Conservation (phyloP, 1,140 invertebrate genomes). For the Bradynema listronoti region DNA sequence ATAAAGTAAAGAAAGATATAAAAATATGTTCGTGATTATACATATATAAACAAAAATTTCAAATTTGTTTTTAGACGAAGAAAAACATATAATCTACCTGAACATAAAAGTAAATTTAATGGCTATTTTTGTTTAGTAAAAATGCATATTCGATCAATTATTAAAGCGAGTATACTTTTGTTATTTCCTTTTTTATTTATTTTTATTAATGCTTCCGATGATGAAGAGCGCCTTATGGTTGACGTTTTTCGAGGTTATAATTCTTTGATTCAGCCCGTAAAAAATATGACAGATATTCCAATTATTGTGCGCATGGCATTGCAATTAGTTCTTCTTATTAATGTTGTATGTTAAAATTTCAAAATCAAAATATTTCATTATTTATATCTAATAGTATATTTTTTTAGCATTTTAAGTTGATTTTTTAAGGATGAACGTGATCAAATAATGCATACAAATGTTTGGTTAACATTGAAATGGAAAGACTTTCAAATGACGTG, state of each 20-base stretch:
- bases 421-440: constrained; percentile 67
- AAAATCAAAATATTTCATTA: background rate
- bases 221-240: constrained; percentile 51
- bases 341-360: constrained; percentile 66
- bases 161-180: too few species aligned
- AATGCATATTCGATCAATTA: too few species aligned
- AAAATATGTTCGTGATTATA: too few species aligned
- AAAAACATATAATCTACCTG: too few species aligned
- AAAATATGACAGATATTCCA: constrained; percentile 77
- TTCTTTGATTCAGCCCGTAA: constrained; percentile 92
- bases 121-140: too few species aligned
- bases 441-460: constrained; percentile 58
- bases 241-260: constrained; percentile 80
- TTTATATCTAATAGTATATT: background rate
- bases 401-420: background rate
- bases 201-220: constrained; percentile 36
- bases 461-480: constrained; percentile 68
- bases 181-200: too few species aligned
- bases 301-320: constrained; percentile 89
- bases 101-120: too few species aligned
- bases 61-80: too few species aligned
- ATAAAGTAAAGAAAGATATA: too few species aligned
- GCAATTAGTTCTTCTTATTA: constrained; percentile 96
- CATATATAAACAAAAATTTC: too few species aligned
- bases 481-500: constrained; percentile 93